Evolutionary conservation across 2,113 vertebrate species (phyloP).

Genomic region (Xiphophorus couchianus): DNA sequence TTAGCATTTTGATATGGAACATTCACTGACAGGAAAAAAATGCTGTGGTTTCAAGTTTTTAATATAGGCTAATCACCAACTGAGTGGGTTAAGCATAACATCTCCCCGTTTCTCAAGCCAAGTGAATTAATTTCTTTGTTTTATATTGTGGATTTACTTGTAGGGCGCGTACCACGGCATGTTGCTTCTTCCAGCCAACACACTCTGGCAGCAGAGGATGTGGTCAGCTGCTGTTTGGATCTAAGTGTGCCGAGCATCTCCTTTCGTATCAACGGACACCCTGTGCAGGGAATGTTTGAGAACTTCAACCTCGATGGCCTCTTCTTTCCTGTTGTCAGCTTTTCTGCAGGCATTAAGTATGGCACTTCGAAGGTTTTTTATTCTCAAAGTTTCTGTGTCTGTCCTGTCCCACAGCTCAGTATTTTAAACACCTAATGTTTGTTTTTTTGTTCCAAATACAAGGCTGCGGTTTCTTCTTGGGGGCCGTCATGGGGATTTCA

Average conservation of each 20-base stretch:
- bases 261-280: constrained; percentile 91
- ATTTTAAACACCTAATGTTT: background rate
- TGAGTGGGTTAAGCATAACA: too few relatives aligned
- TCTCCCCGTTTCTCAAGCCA: too few relatives aligned
- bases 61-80: too few relatives aligned
- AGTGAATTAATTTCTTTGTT: background rate
- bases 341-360: constrained; percentile 90
- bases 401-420: background rate
- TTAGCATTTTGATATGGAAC: too few relatives aligned
- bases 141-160: background rate
- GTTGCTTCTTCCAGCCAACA: constrained; percentile 86
- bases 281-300: constrained; percentile 94
- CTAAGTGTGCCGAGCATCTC: constrained; percentile 92
- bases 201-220: constrained; percentile 85
- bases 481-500: constrained; percentile 91
- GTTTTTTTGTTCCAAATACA: background rate
- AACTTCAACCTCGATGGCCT: constrained; percentile 91
- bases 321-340: constrained; percentile 92
- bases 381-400: background rate
- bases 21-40: too few relatives aligned
- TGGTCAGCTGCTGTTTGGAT: constrained; percentile 92
- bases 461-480: constrained; percentile 91
- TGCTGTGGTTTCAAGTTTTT: too few relatives aligned
- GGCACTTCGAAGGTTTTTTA: constrained; percentile 35
- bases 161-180: constrained; percentile 86